A percentile compares a stretch with the other conserved stretches of the same genome.
Conservation (phyloP, 2,888 invertebrate species). For the Caenorhabditis doughertyi region DNA sequence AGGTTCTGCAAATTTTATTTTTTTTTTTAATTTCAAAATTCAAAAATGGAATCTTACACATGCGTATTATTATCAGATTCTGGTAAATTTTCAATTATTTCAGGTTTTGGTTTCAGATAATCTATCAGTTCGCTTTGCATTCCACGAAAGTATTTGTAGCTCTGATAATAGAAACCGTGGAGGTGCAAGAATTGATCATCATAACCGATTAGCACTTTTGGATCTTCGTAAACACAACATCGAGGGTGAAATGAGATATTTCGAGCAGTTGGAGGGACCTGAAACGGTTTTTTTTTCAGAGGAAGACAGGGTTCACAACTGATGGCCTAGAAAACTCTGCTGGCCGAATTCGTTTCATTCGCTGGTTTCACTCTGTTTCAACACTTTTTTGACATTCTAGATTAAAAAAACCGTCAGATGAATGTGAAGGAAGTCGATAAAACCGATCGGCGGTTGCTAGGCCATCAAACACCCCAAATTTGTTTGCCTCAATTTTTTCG, state of each 20-base stretch:
- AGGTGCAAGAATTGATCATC: constrained; percentile 6
- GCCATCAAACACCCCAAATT: no score
- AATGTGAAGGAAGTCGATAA: no score
- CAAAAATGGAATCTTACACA: not conserved
- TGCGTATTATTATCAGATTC: not conserved
- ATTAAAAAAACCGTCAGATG: no score
- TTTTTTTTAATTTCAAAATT: not conserved
- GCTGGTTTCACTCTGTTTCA: no score
- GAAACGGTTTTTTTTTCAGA: not conserved
- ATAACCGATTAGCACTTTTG: not conserved
- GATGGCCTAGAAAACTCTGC: no score
- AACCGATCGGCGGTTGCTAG: no score
- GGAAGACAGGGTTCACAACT: no score
- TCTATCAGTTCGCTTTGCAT: not conserved
- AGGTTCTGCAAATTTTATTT: not conserved
- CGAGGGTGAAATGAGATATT: not conserved
- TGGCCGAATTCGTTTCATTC: no score
- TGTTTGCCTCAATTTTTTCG: no score
- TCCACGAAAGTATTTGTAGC: constrained; percentile 5
- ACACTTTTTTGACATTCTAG: no score
- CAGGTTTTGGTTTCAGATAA: not conserved
- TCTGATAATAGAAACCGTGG: constrained; percentile 1
- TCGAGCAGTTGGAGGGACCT: constrained; percentile 5
- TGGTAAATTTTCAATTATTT: not conserved
- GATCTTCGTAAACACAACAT: constrained; percentile 6